A percentile compares a stretch with the other conserved stretches of the same genome.
These are phyloP conservation scores for Falco novaeseelandiae DNA, from an alignment of 2,797 vertebrate species.

Conservation along the genomic window DNA sequence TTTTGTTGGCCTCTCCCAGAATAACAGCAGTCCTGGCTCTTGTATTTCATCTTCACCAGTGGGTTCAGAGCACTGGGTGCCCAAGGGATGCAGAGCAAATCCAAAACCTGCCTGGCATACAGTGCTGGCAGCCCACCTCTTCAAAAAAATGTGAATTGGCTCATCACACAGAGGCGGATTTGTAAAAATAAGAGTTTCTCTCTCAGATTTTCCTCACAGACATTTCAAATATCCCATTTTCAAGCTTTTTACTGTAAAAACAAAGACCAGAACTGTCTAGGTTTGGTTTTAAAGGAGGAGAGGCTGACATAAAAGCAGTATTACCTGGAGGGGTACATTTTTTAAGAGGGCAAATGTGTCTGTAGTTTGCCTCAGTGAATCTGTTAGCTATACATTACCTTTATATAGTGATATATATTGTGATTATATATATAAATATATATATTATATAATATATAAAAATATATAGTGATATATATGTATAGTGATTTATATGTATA, in stretches of 20 bases:
- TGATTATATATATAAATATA: too few species aligned
- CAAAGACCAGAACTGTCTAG: background rate
- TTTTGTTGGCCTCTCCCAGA: background rate
- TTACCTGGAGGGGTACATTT: background rate
- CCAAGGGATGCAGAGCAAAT: background rate
- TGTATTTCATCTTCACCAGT: background rate
- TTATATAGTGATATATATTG: too few species aligned
- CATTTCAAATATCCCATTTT: background rate
- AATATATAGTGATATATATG: too few species aligned
- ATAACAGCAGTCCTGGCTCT: background rate
- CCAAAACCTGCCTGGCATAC: background rate
- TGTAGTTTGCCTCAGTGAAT: background rate
- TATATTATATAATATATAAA: too few species aligned
- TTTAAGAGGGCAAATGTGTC: background rate
- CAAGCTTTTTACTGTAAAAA: background rate
- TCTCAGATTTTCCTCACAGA: background rate
- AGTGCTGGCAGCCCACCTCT: background rate
- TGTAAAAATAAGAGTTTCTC: background rate
- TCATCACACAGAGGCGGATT: background rate
- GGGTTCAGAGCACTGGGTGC: background rate
- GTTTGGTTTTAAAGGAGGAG: background rate
- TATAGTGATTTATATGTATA: too few species aligned
- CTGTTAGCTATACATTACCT: background rate
- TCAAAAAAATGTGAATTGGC: background rate
- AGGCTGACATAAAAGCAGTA: accelerated